phyloP scores from a whole-genome alignment of 2,113 vertebrate genomes.

The Larimichthys polyactis region DNA sequence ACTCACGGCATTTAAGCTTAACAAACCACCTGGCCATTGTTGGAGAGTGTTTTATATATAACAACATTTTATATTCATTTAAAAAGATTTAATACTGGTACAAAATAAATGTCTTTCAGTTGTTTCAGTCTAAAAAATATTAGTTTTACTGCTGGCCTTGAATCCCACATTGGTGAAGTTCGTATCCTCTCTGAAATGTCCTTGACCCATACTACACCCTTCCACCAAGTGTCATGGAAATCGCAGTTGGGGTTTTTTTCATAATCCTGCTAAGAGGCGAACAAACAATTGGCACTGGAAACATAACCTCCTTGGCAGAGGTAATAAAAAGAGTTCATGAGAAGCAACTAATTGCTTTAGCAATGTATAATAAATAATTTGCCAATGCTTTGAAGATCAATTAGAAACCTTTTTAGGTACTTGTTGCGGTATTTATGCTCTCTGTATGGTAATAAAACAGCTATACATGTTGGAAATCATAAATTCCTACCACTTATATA shows the following conservation, averaged over 20 bases:
- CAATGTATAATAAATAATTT: neutral
- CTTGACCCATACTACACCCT: too few species aligned
- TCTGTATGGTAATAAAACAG: neutral
- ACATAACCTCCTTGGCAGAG: too few species aligned
- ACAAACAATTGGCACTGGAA: too few species aligned
- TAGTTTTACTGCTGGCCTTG: neutral
- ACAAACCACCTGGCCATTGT: neutral
- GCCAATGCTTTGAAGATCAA: neutral
- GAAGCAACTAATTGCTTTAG: neutral
- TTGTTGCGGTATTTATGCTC: neutral
- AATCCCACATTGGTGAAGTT: neutral
- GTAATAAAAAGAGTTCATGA: neutral
- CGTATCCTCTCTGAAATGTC: too few species aligned
- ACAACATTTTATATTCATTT: neutral
- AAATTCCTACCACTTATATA: neutral
- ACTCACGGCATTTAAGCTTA: neutral
- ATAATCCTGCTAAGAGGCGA: too few species aligned
- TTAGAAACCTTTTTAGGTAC: neutral
- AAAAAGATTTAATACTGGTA: neutral
- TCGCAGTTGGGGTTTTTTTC: too few species aligned
- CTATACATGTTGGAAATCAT: neutral
- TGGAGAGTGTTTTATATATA: neutral
- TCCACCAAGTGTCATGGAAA: too few species aligned
- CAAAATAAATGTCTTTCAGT: constrained; percentile 12
- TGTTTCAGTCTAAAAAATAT: constrained; percentile 31